Evolutionary conservation across 2,888 invertebrate genomes (phyloP), one percentile per base, ranked within the genome.

Genomic region (Nebria brevicollis): DNA sequence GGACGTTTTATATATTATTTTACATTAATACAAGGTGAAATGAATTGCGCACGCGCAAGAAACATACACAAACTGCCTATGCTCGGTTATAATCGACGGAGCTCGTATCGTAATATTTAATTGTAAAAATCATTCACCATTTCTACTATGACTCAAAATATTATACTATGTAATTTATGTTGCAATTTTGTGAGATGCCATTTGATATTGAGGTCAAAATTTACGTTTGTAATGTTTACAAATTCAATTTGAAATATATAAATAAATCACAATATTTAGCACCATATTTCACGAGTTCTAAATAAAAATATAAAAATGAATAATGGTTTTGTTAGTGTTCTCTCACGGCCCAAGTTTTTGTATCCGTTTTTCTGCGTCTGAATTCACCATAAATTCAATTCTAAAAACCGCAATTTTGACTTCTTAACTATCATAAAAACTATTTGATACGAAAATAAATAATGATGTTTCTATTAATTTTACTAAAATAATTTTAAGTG

Each of bases 231-330:
- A 65, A 65, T 65, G 13, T 65, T 65, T 65, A 65, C 15, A n/a
- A 65, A 65, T 65, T 3, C 15, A 65, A n/a, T 65, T n/a, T 65
- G 15, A n/a, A 65, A 65, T 15, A 65, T 65, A n/a, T n/a, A 65
- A 65, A 13, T 65, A 15, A n/a, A 65, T 65, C 13, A 34, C 34
- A 34, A 34, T 34, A 34, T 34, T 34, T 70, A 34, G 5, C 34
- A 34, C 34, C 34, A 34, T 2, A 34, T 34, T 34, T 34, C 34
- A 34, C 34, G 34, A 34, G 34, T 34, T 34, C 2, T 34, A 34
- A 72, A 78, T 73, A 78, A 66, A 78, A 78, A 74, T 73, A 78
- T 78, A 78, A 78, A 78, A 78, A 78, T 78, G 78, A 78, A 78
- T 66, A 73, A 78, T 78, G 78, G 73, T 65, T 78, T 66, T 78